phyloP scores from a whole-genome alignment of 2,113 vertebrate genomes.

The Osmerus mordax region DNA sequence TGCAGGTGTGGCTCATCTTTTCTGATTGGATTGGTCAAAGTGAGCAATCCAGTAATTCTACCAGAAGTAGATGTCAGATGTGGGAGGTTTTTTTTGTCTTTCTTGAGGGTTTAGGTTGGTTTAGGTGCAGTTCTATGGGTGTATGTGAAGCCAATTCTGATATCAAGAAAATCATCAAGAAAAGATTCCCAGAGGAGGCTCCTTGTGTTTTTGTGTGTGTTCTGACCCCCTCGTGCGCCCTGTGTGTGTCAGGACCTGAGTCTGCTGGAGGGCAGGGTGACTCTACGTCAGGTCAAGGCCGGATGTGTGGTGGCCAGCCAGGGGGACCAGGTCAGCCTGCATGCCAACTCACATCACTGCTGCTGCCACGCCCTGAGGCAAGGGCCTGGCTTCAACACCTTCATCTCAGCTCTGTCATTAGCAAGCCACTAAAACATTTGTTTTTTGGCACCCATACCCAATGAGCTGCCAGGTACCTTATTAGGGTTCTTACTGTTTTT shows the following conservation, averaged over 20 bases:
- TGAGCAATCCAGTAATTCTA: too few relatives aligned
- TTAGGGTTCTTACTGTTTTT: neutral
- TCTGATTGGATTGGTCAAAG: neutral
- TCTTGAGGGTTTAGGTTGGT: too few relatives aligned
- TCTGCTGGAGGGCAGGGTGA: constrained; percentile 83
- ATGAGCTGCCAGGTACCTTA: neutral
- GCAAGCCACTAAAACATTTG: neutral
- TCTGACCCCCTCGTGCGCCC: neutral
- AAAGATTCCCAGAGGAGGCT: too few relatives aligned
- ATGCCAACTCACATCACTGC: neutral
- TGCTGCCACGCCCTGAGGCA: neutral
- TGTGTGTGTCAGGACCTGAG: constrained; percentile 73
- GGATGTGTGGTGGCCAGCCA: constrained; percentile 83
- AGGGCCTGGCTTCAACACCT: too few relatives aligned
- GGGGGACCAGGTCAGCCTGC: constrained; percentile 86
- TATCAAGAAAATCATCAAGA: too few relatives aligned
- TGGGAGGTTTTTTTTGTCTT: too few relatives aligned
- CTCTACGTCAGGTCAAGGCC: constrained; percentile 82
- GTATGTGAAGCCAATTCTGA: too few relatives aligned
- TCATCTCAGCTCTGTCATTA: too few relatives aligned
- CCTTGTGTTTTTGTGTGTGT: neutral
- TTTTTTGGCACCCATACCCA: too few relatives aligned
- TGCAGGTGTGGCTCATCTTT: constrained; percentile 73
- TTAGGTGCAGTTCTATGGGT: too few relatives aligned
- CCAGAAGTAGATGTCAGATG: too few relatives aligned